Percentiles rank a stretch among this genome's conserved stretches.
These are phyloP conservation scores for Saguinus imperator DNA, from an alignment of 2,113 vertebrate species.

Conservation along the genomic window DNA sequence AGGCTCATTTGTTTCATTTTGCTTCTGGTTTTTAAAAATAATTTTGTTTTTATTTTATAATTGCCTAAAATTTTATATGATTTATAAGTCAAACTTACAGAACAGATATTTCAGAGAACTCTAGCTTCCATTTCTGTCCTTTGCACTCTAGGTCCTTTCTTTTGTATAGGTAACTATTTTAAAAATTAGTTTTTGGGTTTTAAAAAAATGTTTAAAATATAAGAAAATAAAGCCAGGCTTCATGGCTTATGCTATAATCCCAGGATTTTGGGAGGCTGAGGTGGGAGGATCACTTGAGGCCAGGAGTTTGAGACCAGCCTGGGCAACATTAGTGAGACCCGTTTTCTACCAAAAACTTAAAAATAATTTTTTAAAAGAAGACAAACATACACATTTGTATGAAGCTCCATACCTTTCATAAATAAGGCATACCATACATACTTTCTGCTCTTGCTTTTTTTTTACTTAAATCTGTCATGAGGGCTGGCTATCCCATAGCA, in stretches of 20 bases:
- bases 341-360: no score
- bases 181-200: conserved; percentile 8
- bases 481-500: neutral
- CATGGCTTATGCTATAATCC: no score
- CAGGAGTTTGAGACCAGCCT: no score
- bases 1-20: neutral
- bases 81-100: neutral
- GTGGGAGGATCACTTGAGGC: no score
- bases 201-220: no score
- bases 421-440: neutral
- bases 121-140: neutral
- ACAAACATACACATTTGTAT: neutral
- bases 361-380: neutral
- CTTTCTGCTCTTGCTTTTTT: neutral
- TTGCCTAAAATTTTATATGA: neutral
- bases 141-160: neutral
- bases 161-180: neutral
- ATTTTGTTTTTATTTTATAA: conserved; percentile 6
- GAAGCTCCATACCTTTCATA: neutral
- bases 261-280: no score
- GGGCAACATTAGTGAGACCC: no score
- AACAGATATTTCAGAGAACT: neutral
- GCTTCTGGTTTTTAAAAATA: neutral
- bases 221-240: no score
- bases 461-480: neutral